Evolutionary conservation across 2,113 vertebrate genomes (phyloP), one percentile per base, ranked within the genome.

Genomic region (Corynorhinus townsendii): DNA sequence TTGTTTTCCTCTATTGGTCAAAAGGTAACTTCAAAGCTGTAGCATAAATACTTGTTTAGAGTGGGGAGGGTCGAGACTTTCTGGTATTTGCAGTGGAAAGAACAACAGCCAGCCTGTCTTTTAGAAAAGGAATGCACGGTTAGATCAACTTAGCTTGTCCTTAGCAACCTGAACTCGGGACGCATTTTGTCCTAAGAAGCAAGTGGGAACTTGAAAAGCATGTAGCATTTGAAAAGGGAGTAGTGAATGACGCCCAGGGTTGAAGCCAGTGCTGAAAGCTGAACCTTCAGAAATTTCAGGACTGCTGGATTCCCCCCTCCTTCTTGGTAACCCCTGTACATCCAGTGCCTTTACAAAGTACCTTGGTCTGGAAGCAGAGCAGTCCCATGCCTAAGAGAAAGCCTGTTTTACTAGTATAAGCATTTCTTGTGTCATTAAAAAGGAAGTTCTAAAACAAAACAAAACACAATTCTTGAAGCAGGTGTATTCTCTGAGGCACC

Each of bases 181-280:
- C 93, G 83, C 95, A 96, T 96, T 95, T 96, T 96, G 97, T 49
- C 95, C 81, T 94, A 89, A 90, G 95, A 91, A 96, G 94, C 94
- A 97, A 96, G 97, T 96, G 86, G 92, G 93, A 90, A 95, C 97
- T 95, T 96, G 96, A 90, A 96, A 96, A 97, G 77, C 95, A 96
- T 95, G 97, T 92, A 95, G 73, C 92, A 3, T 81, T 89, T 68
- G 68, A 95, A 93, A 80, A 95, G 92, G 88, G 94, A 92, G 88
- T 77, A 64, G 92, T 96, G 97, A 97, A 97, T 89, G 96, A 94
- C 90, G 94, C 93, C 89, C 95, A 95, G 92, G 90, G 96, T 92
- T 96, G 88, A 94, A 96, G 95, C 95, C 96, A 89, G 90, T 38
- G 0, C 93, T 95, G 95, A 97, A 95, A 95, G 76, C 77, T 73